Conservation (phyloP, 2,888 invertebrate species). For the Biston betularia region DNA sequence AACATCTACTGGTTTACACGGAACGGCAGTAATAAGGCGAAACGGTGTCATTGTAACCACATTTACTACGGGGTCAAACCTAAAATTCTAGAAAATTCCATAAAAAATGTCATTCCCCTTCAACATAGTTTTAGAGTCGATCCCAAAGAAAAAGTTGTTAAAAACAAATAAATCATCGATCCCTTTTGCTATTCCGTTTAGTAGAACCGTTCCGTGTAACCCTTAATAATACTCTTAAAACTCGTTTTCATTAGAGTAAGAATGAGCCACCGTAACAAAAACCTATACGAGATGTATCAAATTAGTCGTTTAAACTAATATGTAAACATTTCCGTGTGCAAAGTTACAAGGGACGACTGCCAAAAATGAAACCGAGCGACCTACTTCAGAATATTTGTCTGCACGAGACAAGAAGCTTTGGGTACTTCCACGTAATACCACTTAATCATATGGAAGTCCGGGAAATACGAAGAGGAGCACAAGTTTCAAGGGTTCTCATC, state of each 20-base stretch:
- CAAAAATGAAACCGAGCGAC: conserved; percentile 28
- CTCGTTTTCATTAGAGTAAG: too few relatives aligned
- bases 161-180: too few relatives aligned
- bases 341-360: conserved; percentile 15
- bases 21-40: too few relatives aligned
- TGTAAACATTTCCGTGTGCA: conserved; percentile 15
- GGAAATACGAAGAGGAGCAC: conserved; percentile 20
- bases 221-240: too few relatives aligned
- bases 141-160: too few relatives aligned
- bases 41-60: too few relatives aligned
- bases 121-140: too few relatives aligned
- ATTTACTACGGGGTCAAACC: too few relatives aligned
- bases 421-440: conserved; percentile 31
- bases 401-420: conserved; percentile 20
- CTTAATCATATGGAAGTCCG: conserved; percentile 29
- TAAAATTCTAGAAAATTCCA: too few relatives aligned
- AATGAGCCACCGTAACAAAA: background rate
- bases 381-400: conserved; percentile 23
- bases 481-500: conserved; percentile 37
- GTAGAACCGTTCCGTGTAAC: too few relatives aligned
- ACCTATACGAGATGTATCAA: background rate
- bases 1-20: background rate
- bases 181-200: too few relatives aligned
- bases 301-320: conserved; percentile 12
- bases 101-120: too few relatives aligned